These are phyloP conservation scores for Ectropis grisescens DNA, from an alignment of 1,140 invertebrate genomes.

Conservation along the genomic window DNA sequence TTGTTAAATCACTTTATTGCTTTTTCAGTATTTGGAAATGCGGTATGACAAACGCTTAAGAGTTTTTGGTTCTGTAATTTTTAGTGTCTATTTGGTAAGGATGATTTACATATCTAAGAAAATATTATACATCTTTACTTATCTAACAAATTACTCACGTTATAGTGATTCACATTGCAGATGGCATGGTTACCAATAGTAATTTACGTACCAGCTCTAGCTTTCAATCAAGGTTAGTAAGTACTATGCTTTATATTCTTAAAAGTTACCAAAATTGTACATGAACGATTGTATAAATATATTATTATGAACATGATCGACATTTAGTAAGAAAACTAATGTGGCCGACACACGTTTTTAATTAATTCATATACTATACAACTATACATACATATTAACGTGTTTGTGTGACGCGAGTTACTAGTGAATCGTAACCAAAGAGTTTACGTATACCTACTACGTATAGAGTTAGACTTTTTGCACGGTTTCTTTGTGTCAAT, in stretches of 20 bases:
- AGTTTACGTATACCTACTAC: too few species aligned
- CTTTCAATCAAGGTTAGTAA: constrained; percentile 91
- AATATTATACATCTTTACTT: neutral
- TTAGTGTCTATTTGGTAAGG: constrained; percentile 78
- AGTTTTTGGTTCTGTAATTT: constrained; percentile 81
- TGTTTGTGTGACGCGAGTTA: too few species aligned
- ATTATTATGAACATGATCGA: neutral
- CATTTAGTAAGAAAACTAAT: neutral
- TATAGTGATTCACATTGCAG: constrained; percentile 70
- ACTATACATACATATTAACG: too few species aligned
- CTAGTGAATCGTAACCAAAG: too few species aligned
- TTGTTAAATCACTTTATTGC: constrained; percentile 2
- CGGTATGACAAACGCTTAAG: constrained; percentile 80
- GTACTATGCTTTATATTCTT: neutral
- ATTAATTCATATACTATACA: neutral
- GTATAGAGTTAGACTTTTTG: too few species aligned
- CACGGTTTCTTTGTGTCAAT: too few species aligned
- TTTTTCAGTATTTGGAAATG: constrained; percentile 82
- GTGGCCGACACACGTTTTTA: too few species aligned
- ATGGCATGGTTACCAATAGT: constrained; percentile 91
- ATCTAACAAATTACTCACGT: too few species aligned
- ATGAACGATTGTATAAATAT: neutral
- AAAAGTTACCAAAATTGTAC: neutral
- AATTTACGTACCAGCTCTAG: constrained; percentile 90
- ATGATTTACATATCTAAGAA: neutral